Evolutionary conservation across 2,113 vertebrate species (phyloP), one percentile per base, ranked within the genome.

Genomic region (Hippopotamus amphibius): DNA sequence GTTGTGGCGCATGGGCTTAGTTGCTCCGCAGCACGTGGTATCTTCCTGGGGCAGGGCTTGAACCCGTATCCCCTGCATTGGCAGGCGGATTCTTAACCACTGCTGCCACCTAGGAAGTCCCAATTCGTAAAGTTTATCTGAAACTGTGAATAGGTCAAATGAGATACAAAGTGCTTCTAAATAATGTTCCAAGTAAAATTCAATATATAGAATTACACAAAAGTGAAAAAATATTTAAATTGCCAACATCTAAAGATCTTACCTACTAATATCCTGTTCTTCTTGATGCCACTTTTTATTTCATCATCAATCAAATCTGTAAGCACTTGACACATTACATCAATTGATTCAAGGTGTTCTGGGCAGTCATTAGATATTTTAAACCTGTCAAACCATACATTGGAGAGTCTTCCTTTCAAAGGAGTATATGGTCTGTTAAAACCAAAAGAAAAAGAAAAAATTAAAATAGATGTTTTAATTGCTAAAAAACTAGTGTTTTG

Each of bases 341-440:
- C 98, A 43, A 99, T 98, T 7, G 99, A 99, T 90, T 99, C 99
- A 26, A 98, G 98, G 98, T 99, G 99, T 87, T 99, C 99, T 14
- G 99, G 98, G 97, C 99, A 98, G 55, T 99, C 98, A 37, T 94
- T 97, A 30, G 98, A 99, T 96, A 99, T 99, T 98, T 99, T 99
- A 80, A 98, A 95, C n/a, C 99, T 99, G 98, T 99, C 99, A 98
- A 99, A 99, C 99, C 99, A 99, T 74, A 99, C 99, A 24, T 98
- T 99, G 88, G 99, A 99, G 91, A 98, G 69, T 50, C 98, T 97
- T 90, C 99, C 99, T 91, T 98, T 98, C 99, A 99, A 98, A 3
- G 99, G 99, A 79, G 99, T 99, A 95, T 99, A 99, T 0, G 99
- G 99, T 94, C 99, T 99, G 97, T 83, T 96, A 96, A 97, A 87